Base-by-base conservation (phyloP, 2,888 invertebrate species). In the Eupithecia inturbata region DNA sequence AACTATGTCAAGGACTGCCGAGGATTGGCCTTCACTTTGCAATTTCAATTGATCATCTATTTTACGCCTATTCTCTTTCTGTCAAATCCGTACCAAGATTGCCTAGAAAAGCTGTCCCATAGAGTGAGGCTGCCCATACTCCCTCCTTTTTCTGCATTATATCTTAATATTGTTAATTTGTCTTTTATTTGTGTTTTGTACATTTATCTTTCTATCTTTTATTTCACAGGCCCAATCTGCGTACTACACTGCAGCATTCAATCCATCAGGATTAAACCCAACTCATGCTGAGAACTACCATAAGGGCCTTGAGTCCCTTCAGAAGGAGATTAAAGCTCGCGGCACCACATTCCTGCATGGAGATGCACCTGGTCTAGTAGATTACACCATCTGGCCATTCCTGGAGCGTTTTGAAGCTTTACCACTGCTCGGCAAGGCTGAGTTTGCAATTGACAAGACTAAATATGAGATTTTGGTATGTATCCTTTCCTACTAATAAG, bases 351-450 rank as follows among this genome's bases (percentile, higher is more conserved):
- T 95, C 87, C 96, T 97, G 80, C 95, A 96, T 75, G 97, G 97
- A 22, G 91, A 92, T 70, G 95, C 95, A 73, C 97, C 97, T 1
- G 97, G 97, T 66, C 96, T 97, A 95, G 91, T 97, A 70, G 98
- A 98, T 87, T 97, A 96, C 81, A 97, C 97, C 95, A 96, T 98
- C 79, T 98, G 97, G 97, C 98, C 98, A 2, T 98, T 97, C 96
- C 95, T 97, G 83, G 98, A 98, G 87, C 85, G 95, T 16, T 92
- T 95, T 73, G 90, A 92, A 78, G 88, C 94, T 7, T 82, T 97
- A 62, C 91, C 97, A 0, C 87, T 96, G 31, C 85, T 96, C 64
- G 95, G 95, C 10, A 96, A 95, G 68, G 94, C 96, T 64, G 95
- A 96, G 69, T 97, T 96, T 87, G 91, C 95, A 73, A 93, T 97